Base-by-base conservation (phyloP, 2,797 vertebrate genomes). In the Pantherophis vulpinus region DNA sequence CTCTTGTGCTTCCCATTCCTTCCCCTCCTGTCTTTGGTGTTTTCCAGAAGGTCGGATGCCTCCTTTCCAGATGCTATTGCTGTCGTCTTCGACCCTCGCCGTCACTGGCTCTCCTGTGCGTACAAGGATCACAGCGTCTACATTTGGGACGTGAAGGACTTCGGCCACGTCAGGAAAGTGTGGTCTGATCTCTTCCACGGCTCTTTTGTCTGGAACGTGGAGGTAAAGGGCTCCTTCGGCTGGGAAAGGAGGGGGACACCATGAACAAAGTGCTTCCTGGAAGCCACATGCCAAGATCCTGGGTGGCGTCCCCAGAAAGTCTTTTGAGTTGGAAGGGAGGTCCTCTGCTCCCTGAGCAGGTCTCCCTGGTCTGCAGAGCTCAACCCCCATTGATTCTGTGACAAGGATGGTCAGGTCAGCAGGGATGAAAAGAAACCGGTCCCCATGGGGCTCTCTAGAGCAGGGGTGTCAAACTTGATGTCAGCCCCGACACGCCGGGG, bases 91-190 rank as follows among this genome's bases (percentile, higher is more conserved):
- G 98, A 99, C 94, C 94, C 97, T 1, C 1, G 63, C 0, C 96
- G 96, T 25, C 92, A 93, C 23, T 97, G 97, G 92, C 97, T 99
- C 60, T 98, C 98, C 60, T 98, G 98, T 0, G 97, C 99, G 13
- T 99, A 99, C 97, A 98, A 97, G 83, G 99, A 99, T 96, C 99
- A 99, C 97, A 99, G 99, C 20, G 87, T 99, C 90, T 99, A 99
- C 0, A 96, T 98, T 55, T 99, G 99, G 99, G 98, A 99, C 0
- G 97, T 98, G 1, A 95, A 25, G 12, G 98, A 98, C 51, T 93
- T 98, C 90, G 94, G 92, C 93, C 97, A 96, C 42, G 97, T 96
- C 0, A 92, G 92, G 87, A 98, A 98, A 94, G 94, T 98, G 7
- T 98, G 98, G 97, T 99, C 98, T 0, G 98, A 98, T 1, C 98